phyloP scores from a whole-genome alignment of 2,888 invertebrate species.

The Melolontha melolontha region DNA sequence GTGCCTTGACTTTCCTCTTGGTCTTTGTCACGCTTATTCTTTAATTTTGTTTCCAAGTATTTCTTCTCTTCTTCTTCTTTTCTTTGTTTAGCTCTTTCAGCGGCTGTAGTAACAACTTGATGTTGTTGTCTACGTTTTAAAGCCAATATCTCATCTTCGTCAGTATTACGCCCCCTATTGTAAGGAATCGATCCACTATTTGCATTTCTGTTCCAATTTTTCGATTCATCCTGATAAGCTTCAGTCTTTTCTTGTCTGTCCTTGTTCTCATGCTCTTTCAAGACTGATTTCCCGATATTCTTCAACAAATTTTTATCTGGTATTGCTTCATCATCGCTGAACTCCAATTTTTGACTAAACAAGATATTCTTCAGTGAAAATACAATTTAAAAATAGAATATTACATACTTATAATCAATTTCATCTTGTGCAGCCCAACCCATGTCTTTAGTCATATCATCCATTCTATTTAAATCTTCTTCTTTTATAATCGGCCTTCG shows the following conservation, averaged over 20 bases:
- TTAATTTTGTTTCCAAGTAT: constrained; percentile 73
- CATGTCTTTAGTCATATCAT: constrained; percentile 88
- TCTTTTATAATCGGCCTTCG: constrained; percentile 92
- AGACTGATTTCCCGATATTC: constrained; percentile 15
- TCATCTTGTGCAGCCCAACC: constrained; percentile 95
- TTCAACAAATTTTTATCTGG: constrained; percentile 53
- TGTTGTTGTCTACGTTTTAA: constrained; percentile 77
- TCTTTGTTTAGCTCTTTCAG: constrained; percentile 85
- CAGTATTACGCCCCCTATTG: constrained; percentile 50
- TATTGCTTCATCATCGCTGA: constrained; percentile 89
- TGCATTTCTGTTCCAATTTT: constrained; percentile 45
- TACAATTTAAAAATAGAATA: background rate
- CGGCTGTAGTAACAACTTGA: constrained; percentile 81
- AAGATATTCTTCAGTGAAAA: constrained; percentile 41
- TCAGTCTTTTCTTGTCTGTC: constrained; percentile 56
- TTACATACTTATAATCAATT: constrained; percentile 85
- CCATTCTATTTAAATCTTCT: constrained; percentile 92
- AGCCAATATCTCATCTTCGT: constrained; percentile 77
- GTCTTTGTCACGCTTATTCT: constrained; percentile 72
- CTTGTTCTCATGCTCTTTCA: constrained; percentile 47
- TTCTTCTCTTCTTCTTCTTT: constrained; percentile 91
- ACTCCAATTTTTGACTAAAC: constrained; percentile 87
- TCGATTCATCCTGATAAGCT: constrained; percentile 44
- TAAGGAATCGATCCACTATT: constrained; percentile 57
- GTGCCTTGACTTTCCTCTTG: constrained; percentile 64